phyloP scores from a whole-genome alignment of 1,140 invertebrate genomes.

The Habropoda laboriosa region DNA sequence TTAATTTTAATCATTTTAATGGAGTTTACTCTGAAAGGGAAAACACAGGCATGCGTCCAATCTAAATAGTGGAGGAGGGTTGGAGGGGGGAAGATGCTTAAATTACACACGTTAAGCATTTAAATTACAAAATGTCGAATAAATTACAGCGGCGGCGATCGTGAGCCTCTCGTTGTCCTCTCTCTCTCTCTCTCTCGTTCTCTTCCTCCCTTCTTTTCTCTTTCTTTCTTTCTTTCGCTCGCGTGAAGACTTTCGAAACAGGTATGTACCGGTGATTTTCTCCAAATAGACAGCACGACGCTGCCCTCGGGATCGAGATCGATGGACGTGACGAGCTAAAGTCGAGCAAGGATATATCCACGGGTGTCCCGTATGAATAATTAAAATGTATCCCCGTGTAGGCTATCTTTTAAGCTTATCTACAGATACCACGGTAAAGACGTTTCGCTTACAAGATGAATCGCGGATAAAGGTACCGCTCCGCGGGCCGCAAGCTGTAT shows the following conservation, averaged over 20 bases:
- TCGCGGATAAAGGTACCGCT: conserved; percentile 6
- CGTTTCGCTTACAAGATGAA: conserved; percentile 34
- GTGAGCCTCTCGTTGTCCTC: background rate
- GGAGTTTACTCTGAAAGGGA: background rate
- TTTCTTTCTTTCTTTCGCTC: background rate
- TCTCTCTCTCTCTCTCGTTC: background rate
- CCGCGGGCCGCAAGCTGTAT: background rate
- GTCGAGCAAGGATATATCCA: conserved; percentile 46
- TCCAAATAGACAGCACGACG: conserved; percentile 27
- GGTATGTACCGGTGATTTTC: conserved; percentile 37
- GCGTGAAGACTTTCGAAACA: conserved; percentile 6
- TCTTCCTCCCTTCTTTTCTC: background rate
- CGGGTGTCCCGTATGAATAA: conserved; percentile 49
- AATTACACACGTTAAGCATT: conserved; percentile 29
- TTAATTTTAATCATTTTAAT: conserved; percentile 18
- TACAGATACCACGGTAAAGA: conserved; percentile 21
- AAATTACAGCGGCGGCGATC: conserved; percentile 34
- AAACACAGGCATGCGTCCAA: background rate
- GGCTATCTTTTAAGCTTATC: conserved; percentile 45
- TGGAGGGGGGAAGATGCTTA: background rate
- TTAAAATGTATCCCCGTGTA: conserved; percentile 41
- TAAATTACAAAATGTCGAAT: conserved; percentile 41
- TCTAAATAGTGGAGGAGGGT: too few relatives aligned
- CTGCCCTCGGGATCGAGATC: conserved; percentile 29
- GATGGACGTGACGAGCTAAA: conserved; percentile 41